Base-by-base conservation (phyloP, 2,113 vertebrate genomes). In the Phocoena sinus region DNA sequence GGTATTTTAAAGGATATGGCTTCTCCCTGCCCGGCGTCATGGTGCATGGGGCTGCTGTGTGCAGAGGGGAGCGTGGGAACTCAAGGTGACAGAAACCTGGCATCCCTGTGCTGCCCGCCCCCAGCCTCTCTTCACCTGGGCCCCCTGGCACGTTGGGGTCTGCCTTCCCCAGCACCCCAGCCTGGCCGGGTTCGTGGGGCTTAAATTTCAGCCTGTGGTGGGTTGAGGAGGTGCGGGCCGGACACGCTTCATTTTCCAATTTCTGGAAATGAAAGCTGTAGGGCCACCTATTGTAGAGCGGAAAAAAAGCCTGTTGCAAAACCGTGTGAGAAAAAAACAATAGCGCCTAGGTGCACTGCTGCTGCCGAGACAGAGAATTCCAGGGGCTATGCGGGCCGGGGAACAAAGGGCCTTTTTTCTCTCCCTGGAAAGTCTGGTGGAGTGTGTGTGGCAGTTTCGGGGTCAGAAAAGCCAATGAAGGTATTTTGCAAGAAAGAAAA, bases 331-430 rank as follows among this genome's bases (percentile, higher is more conserved):
- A 70, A 63, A 33, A 68, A 50, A 82, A 71, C 71, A 95, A 77
- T 26, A 41, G 82, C 2, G 2, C 13, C 31, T 60, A 91, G 93
- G 96, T 84, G 88, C 25, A 1, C 17, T 3, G 44, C 91, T 6
- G 77, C 67, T 14, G 26, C 15, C 15, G 41, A 74, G 38, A 74
- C 33, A 65, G 79, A 86, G 60, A 9, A 73, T 96, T 96, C 96
- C 97, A 71, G 95, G 85, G 87, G 8, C 2, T 8, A 0, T 31
- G 0, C 3, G 53, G 36, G 36, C 85, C 3, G 4, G 85, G 60
- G 80, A 96, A 97, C 97, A 97, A 97, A 97, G 83, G 26, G 63
- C 68, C 92, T 95, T 97, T 97, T 97, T 89, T 97, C 87, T 81
- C 31, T 0, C 13, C 14, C 86, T 36, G 93, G 84, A 67, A 60